Base-by-base conservation (phyloP, 2,888 invertebrate species). In the Petrophora chlorosata region DNA sequence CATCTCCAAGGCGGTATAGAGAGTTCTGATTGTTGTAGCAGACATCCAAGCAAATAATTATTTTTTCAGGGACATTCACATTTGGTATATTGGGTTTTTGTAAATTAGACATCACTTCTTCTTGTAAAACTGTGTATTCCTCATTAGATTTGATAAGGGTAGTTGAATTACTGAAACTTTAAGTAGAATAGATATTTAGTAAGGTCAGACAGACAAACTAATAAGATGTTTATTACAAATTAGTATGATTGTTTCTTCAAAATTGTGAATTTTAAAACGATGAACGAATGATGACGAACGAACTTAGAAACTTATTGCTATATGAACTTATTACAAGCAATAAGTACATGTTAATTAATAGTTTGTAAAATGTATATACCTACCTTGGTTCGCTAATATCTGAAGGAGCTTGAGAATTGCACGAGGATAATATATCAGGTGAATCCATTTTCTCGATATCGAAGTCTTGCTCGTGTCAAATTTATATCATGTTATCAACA, bases 11-110 rank as follows among this genome's bases (percentile, higher is more conserved):
- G 55, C 79, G 72, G 55, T 77, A 94, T 2, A 90, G 71, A 0
- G 92, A 91, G 51, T 79, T 91, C 42, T 90, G 82, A 47, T 88
- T 89, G 63, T 93, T 93, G 59, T 88, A 85, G 34, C 92, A 92
- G 7, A 92, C 78, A 72, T 94, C 94, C 48, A 94, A 76, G 49
- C 94, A 92, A 40, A 94, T 78, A 14, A 94, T 82, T 25, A 94
- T 93, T 67, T 86, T 92, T 69, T 94, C 94, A 0, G 92, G 92
- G 3, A 92, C 81, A 75, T 93, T 92, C 4, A 83, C 76, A 70
- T 88, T 87, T 2, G 91, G 90, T 41, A 91, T 70, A 50, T 84
- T 85, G 1, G 85, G 85, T 59, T 89, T 89, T 43, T 84, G 84
- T 47, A 87, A 84, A 65, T 85, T 88, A 2, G 77, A 80, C 38